These are phyloP conservation scores for Dryomyza anilis DNA, from an alignment of 2,888 invertebrate species.

Conservation along the genomic window DNA sequence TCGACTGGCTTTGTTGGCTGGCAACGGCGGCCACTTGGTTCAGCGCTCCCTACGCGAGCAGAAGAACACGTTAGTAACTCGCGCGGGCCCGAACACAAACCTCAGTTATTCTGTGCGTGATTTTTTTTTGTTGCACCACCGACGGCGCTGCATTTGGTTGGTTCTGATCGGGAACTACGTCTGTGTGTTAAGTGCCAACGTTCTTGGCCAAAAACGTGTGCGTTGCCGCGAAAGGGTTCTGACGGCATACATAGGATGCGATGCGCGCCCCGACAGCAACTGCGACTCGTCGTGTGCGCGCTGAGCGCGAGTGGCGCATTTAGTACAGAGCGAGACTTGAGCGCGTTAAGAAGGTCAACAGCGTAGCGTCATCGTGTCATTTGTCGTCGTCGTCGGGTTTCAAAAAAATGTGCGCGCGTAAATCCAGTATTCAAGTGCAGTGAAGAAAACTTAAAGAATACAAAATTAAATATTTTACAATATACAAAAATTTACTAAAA, in stretches of 20 bases:
- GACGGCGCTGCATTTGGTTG: too few relatives aligned
- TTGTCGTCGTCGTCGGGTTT: too few relatives aligned
- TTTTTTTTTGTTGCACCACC: too few relatives aligned
- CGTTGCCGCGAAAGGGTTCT: conserved; percentile 12
- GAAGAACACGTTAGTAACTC: conserved; percentile 8
- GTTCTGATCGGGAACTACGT: background rate
- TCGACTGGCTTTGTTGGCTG: conserved; percentile 6
- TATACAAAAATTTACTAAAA: too few relatives aligned
- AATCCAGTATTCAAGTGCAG: too few relatives aligned
- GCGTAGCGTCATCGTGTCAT: too few relatives aligned
- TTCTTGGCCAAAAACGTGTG: too few relatives aligned
- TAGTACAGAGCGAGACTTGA: conserved; percentile 13
- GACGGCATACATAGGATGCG: background rate
- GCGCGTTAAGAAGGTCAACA: conserved; percentile 14
- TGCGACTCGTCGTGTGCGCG: background rate
- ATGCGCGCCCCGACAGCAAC: background rate
- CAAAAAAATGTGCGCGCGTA: too few relatives aligned
- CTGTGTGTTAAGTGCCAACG: background rate
- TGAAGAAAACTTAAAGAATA: too few relatives aligned
- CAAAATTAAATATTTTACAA: too few relatives aligned
- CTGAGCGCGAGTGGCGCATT: background rate
- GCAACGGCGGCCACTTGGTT: background rate
- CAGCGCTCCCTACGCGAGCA: conserved; percentile 6
- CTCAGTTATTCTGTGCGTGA: too few relatives aligned
- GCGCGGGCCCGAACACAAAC: background rate